These are phyloP conservation scores for Arrhamphus sclerolepis DNA, from an alignment of 2,797 vertebrate genomes.

Conservation along the genomic window DNA sequence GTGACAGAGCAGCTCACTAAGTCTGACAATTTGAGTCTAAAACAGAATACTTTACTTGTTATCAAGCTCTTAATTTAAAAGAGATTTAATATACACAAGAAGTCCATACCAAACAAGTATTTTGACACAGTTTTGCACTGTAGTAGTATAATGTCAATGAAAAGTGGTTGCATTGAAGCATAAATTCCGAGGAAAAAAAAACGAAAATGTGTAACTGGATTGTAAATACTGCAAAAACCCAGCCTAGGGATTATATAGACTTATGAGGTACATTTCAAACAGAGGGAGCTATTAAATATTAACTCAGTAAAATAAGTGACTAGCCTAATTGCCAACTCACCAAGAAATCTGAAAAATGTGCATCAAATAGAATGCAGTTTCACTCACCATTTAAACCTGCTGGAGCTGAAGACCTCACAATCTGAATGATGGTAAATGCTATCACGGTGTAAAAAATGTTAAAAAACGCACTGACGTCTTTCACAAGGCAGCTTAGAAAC, in stretches of 20 bases:
- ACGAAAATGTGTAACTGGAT: not conserved
- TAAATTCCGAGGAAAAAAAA: not conserved
- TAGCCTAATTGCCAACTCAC: slow-evolving; percentile 21
- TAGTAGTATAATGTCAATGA: not conserved
- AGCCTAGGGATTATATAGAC: slow-evolving; percentile 10
- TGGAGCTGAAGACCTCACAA: not conserved
- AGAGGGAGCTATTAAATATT: slow-evolving; percentile 12
- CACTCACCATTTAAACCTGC: slow-evolving; percentile 13
- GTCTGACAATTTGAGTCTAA: too few relatives aligned
- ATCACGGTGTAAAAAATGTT: not conserved
- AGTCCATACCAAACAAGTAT: not conserved
- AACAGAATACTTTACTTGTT: too few relatives aligned
- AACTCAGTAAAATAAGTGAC: slow-evolving; percentile 8
- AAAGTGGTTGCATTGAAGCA: slow-evolving; percentile 3
- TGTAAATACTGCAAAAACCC: not conserved
- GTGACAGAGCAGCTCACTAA: too few relatives aligned
- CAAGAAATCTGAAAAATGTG: slow-evolving; percentile 16
- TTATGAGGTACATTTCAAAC: slow-evolving; percentile 16
- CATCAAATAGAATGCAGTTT: slow-evolving; percentile 10
- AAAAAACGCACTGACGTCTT: not conserved
- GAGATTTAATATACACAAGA: not conserved
- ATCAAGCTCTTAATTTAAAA: not conserved
- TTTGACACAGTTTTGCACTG: not conserved
- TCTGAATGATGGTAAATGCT: not conserved
- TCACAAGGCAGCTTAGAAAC: not conserved